Evolutionary conservation across 1,140 invertebrate genomes (phyloP).

Genomic region (Paralvinella palmiformis): DNA sequence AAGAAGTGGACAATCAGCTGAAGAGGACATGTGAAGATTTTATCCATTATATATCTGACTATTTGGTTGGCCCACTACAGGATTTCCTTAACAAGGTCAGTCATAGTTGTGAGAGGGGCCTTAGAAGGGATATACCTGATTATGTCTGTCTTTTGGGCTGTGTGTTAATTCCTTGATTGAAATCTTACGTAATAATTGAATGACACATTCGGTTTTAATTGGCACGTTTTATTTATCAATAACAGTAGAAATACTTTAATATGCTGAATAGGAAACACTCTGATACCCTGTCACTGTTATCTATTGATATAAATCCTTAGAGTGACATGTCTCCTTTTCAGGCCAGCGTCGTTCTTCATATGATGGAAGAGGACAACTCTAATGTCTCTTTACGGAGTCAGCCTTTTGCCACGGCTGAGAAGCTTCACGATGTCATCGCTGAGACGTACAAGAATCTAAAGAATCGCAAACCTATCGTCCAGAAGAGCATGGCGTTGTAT

Average conservation of each 20-base stretch:
- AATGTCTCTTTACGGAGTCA: constrained; percentile 40
- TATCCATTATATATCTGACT: constrained; percentile 72
- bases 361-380: constrained; percentile 42
- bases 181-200: too few relatives aligned
- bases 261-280: too few relatives aligned
- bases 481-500: constrained; percentile 87
- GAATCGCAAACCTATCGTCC: constrained; percentile 69
- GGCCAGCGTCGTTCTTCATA: constrained; percentile 43
- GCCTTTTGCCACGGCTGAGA: constrained; percentile 52
- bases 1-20: constrained; percentile 86
- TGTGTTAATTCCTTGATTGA: too few relatives aligned
- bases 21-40: constrained; percentile 87
- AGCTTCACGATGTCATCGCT: constrained; percentile 48
- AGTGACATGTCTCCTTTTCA: constrained; percentile 21
- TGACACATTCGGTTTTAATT: too few relatives aligned
- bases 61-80: constrained; percentile 67
- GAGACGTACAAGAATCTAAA: constrained; percentile 65
- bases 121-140: too few relatives aligned
- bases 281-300: too few relatives aligned
- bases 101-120: too few relatives aligned
- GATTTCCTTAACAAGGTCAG: constrained; percentile 69
- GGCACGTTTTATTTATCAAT: too few relatives aligned
- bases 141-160: too few relatives aligned
- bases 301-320: background rate
- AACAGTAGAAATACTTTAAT: too few relatives aligned